These are phyloP conservation scores for Datnioides undecimradiatus DNA, from an alignment of 2,113 vertebrate species.

Conservation along the genomic window DNA sequence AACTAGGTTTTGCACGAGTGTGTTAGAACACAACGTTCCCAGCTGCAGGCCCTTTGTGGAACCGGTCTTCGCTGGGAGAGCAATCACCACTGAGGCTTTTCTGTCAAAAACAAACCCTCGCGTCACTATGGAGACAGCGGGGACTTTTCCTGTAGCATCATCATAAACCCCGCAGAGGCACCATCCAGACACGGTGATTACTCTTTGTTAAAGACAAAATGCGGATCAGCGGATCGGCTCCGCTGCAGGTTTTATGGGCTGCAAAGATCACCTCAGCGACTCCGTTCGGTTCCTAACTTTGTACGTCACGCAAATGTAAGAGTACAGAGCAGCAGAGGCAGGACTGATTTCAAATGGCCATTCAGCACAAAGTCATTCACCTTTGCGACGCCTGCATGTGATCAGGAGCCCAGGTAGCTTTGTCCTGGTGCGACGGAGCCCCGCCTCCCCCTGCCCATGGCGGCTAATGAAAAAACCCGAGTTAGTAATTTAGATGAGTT, in stretches of 20 bases:
- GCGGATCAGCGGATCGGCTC: constrained; percentile 21
- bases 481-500: constrained; percentile 95
- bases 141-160: constrained; percentile 29
- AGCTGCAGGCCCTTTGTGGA: constrained; percentile 31
- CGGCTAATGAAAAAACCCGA: constrained; percentile 91
- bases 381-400: constrained; percentile 35
- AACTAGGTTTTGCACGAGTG: neutral
- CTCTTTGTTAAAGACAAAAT: constrained; percentile 57
- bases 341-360: constrained; percentile 31
- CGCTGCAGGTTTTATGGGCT: constrained; percentile 35
- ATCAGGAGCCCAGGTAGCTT: constrained; percentile 43
- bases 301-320: constrained; percentile 30
- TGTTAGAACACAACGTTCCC: constrained; percentile 1
- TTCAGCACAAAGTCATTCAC: constrained; percentile 32
- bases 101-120: constrained; percentile 32
- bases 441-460: constrained; percentile 48
- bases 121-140: constrained; percentile 26
- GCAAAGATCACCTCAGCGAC: constrained; percentile 17
- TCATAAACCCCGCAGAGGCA: constrained; percentile 33
- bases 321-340: constrained; percentile 19
- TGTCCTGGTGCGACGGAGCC: constrained; percentile 16
- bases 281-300: constrained; percentile 22
- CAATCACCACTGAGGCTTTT: constrained; percentile 25
- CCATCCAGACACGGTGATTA: constrained; percentile 46
- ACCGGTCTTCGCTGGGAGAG: neutral